phyloP scores from a whole-genome alignment of 2,888 invertebrate species.

The Idaea aversata region DNA sequence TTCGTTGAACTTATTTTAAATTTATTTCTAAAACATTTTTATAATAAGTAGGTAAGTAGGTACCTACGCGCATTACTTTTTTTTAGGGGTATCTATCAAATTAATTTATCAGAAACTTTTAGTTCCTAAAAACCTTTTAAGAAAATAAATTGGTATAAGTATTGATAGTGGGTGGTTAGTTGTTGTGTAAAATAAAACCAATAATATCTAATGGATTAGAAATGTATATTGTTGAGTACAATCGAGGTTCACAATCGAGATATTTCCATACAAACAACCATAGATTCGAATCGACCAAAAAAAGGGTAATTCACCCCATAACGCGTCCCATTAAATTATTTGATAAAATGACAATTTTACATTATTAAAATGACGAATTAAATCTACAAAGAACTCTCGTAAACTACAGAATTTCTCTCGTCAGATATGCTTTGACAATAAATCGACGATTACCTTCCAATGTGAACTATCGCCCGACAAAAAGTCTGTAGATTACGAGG shows the following conservation, averaged over 20 bases:
- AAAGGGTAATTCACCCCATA: conserved; percentile 33
- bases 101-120: background rate
- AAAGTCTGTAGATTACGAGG: background rate
- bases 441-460: background rate
- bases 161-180: background rate
- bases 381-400: conserved; percentile 52
- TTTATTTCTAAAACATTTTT: too few species aligned
- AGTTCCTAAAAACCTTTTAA: background rate
- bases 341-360: conserved; percentile 57
- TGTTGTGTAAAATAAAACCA: conserved; percentile 56
- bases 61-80: too few species aligned
- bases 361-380: conserved; percentile 68
- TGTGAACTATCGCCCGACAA: background rate
- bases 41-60: too few species aligned
- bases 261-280: conserved; percentile 52
- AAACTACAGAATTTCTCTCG: background rate
- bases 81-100: too few species aligned
- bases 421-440: background rate
- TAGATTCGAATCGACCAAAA: conserved; percentile 37
- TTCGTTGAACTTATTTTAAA: too few species aligned
- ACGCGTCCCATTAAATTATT: conserved; percentile 44
- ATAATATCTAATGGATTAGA: conserved; percentile 75
- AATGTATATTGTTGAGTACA: conserved; percentile 80
- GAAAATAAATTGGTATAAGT: background rate
- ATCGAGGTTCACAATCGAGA: conserved; percentile 69